A percentile compares a stretch with the other conserved stretches of the same genome.
Conservation (phyloP, 1,140 invertebrate genomes). For the Aphis craccivora region DNA sequence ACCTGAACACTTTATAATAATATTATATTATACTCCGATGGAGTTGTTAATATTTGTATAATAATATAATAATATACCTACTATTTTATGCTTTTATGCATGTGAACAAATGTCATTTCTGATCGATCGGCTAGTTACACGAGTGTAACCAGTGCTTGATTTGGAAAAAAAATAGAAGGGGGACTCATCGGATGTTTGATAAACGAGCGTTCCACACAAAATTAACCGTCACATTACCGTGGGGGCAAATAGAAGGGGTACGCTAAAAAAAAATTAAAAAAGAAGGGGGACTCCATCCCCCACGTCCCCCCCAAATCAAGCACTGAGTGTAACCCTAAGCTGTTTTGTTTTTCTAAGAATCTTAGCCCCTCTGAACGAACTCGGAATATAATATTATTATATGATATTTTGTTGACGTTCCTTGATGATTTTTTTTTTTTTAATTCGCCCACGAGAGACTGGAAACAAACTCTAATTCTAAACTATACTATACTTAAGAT, state of each 20-base stretch:
- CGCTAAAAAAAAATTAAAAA: no score
- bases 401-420: background rate
- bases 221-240: no score
- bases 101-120: background rate
- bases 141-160: no score
- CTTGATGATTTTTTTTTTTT: background rate
- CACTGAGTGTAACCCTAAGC: no score
- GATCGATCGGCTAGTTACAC: background rate
- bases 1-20: constrained; percentile 25
- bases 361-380: background rate
- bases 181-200: no score
- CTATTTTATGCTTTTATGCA: background rate
- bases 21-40: background rate
- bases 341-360: background rate
- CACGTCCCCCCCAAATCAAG: no score
- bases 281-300: no score
- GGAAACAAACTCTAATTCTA: background rate
- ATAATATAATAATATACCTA: background rate
- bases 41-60: background rate
- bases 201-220: no score
- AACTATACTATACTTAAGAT: background rate
- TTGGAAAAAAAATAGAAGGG: no score
- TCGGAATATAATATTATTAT: background rate
- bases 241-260: no score
- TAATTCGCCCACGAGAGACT: background rate